Evolutionary conservation across 2,888 invertebrate species (phyloP), one percentile per base, ranked within the genome.

Genomic region (Drosophila niveifrons): DNA sequence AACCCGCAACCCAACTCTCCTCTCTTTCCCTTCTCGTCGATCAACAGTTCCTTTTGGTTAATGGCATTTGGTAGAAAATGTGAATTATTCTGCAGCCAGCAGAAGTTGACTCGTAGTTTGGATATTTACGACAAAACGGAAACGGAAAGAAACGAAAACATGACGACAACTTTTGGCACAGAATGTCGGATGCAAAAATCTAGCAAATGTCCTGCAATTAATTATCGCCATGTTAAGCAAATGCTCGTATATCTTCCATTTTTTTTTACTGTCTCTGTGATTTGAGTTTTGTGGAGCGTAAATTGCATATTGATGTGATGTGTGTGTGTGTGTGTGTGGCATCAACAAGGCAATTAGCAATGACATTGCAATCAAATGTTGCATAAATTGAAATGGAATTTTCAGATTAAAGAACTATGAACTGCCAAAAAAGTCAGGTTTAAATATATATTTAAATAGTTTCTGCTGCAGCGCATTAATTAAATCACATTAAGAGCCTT

Each of bases 131-230:
- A 34, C 34, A 10, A 28, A 15, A 17, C 23, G 34, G 11, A 15
- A 71, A 36, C 77, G 83, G 80, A 72, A 82, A 51, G 80, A 66
- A 74, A 78, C 56, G 71, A 58, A 77, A 74, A 66, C 74, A 77
- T 65, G 75, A 66, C 50, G 74, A 69, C 72, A 81, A 73, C 65
- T 77, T 76, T 76, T 76, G 67, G 80, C 66, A 74, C 59, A 78
- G 71, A 66, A 68, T 66, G 74, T 76, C 71, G 66, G 47, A 66
- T 74, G 80, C 79, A 72, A 78, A 81, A 81, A 73, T 82, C 75
- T 52, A 67, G 67, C 69, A 67, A 82, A 85, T 82, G 72, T 78
- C 48, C 69, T 61, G 78, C 72, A 84, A 87, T 85, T 85, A 85
- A 85, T 85, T 87, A 87, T 71, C 63, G 44, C 28, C 53, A 48